phyloP scores from a whole-genome alignment of 2,888 invertebrate species.

The Keiferia lycopersicella region DNA sequence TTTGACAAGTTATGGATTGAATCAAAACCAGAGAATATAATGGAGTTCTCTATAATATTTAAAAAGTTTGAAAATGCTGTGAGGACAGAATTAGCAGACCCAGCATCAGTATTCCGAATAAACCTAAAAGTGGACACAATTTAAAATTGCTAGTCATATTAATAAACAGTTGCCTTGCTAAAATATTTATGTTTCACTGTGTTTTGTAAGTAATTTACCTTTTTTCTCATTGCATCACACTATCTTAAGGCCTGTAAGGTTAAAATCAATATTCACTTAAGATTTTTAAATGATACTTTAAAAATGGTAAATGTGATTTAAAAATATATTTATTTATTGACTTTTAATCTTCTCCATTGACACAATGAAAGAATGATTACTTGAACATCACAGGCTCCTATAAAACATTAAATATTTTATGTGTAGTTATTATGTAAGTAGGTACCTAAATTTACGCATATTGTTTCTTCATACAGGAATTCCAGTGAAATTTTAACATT shows the following conservation, averaged over 20 bases:
- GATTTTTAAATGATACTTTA: too few species aligned
- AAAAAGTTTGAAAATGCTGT: conserved; percentile 91
- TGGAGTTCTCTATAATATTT: conserved; percentile 96
- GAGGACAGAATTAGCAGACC: conserved; percentile 84
- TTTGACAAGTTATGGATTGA: conserved; percentile 97
- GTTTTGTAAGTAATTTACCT: not conserved
- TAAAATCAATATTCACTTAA: too few species aligned
- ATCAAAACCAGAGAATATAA: conserved; percentile 94
- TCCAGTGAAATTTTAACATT: not conserved
- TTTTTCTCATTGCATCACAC: too few species aligned
- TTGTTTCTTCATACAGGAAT: not conserved
- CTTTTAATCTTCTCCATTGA: too few species aligned
- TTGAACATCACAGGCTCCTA: too few species aligned
- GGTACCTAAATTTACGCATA: not conserved
- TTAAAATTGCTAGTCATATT: conserved; percentile 36
- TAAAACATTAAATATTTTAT: too few species aligned
- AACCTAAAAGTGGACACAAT: conserved; percentile 88
- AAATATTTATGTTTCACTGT: not conserved
- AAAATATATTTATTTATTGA: too few species aligned
- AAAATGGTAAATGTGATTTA: too few species aligned
- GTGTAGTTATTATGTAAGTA: too few species aligned
- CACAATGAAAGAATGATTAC: too few species aligned
- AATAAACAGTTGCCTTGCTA: not conserved
- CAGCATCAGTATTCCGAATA: conserved; percentile 88
- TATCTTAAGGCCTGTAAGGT: too few species aligned